Evolutionary conservation across 2,888 invertebrate genomes (phyloP).

Genomic region (Ochropacha duplaris): DNA sequence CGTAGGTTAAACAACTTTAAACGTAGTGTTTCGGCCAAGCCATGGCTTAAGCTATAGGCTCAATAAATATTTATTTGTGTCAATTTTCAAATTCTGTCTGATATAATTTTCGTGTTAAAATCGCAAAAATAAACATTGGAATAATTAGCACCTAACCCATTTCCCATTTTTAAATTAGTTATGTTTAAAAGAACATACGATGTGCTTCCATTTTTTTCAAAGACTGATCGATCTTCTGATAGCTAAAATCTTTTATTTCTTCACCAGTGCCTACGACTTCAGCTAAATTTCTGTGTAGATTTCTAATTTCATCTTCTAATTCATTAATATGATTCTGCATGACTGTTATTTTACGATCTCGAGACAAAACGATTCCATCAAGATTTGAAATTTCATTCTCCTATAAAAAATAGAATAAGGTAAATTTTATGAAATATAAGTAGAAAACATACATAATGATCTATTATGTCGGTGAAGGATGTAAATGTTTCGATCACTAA

Average conservation of each 20-base stretch:
- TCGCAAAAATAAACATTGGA: no score
- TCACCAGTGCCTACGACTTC: slow-evolving; percentile 57
- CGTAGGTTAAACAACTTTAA: no score
- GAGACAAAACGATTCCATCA: slow-evolving; percentile 50
- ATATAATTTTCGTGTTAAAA: no score
- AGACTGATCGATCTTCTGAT: slow-evolving; percentile 52
- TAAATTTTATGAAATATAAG: not conserved
- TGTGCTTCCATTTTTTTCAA: slow-evolving; percentile 66
- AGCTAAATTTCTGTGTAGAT: slow-evolving; percentile 50
- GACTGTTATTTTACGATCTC: slow-evolving; percentile 61
- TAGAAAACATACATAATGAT: no score
- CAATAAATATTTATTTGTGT: no score
- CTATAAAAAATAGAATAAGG: slow-evolving; percentile 36
- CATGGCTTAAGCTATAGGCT: no score
- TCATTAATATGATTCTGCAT: slow-evolving; percentile 71
- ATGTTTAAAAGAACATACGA: slow-evolving; percentile 51
- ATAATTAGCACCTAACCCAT: no score
- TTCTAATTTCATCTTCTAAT: slow-evolving; percentile 63
- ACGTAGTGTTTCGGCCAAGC: no score
- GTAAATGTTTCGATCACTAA: no score
- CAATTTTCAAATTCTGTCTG: not conserved
- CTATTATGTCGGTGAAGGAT: no score
- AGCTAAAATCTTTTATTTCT: slow-evolving; percentile 52
- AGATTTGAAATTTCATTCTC: slow-evolving; percentile 53
- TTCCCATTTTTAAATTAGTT: not conserved